These are phyloP conservation scores for Belonocnema kinseyi DNA, from an alignment of 1,140 invertebrate genomes.

Conservation along the genomic window DNA sequence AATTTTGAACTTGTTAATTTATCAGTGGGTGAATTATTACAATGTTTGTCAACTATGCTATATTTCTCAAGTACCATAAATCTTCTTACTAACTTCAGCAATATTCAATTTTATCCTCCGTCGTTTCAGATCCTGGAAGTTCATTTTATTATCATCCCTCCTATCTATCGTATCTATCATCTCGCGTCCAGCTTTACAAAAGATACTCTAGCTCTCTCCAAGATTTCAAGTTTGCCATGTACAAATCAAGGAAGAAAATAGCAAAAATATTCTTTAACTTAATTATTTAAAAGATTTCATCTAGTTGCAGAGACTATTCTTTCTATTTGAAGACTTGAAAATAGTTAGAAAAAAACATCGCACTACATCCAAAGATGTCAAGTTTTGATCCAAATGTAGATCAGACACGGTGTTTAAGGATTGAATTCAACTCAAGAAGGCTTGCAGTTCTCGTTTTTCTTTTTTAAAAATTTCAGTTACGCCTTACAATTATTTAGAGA, in stretches of 20 bases:
- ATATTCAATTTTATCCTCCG: slow-evolving; percentile 23
- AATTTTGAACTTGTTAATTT: neutral
- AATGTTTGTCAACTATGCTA: neutral
- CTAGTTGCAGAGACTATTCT: neutral
- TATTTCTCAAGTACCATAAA: neutral
- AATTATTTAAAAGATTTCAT: neutral
- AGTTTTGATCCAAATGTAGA: too few relatives aligned
- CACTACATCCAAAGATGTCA: too few relatives aligned
- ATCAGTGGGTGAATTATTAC: neutral
- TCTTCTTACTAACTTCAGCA: slow-evolving; percentile 3
- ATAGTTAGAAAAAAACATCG: too few relatives aligned
- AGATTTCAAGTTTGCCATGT: neutral
- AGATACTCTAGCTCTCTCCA: neutral
- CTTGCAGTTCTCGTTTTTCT: too few relatives aligned
- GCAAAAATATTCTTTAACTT: neutral
- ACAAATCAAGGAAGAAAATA: neutral
- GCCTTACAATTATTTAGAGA: too few relatives aligned
- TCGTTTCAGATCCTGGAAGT: neutral
- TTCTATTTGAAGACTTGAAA: too few relatives aligned
- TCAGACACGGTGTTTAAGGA: too few relatives aligned
- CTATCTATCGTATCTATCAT: slow-evolving; percentile 16
- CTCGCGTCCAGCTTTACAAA: neutral
- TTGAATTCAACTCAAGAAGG: too few relatives aligned
- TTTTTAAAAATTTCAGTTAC: too few relatives aligned
- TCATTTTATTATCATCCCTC: slow-evolving; percentile 8